phyloP scores from a whole-genome alignment of 1,140 invertebrate genomes.

The Drosophila guanche region DNA sequence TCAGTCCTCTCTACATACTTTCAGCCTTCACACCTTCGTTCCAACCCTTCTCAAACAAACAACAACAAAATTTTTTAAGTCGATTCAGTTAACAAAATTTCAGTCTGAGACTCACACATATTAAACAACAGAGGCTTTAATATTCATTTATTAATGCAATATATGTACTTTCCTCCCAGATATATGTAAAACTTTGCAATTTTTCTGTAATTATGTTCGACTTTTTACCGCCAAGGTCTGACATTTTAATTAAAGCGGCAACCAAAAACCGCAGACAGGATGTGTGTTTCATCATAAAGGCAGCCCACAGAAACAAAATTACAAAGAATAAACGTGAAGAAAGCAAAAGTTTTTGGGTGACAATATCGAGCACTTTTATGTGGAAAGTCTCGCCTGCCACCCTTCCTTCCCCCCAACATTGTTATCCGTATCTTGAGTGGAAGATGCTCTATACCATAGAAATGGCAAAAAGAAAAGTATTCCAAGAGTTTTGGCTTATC shows the following conservation, averaged over 20 bases:
- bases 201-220: constrained; percentile 8
- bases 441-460: constrained; percentile 5
- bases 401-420: not conserved
- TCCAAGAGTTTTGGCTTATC: not conserved
- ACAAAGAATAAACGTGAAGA: constrained; percentile 44
- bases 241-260: constrained; percentile 65
- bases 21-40: no score
- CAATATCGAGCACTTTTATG: constrained; percentile 76
- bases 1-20: not conserved
- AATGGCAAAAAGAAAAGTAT: constrained; percentile 17
- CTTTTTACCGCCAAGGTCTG: constrained; percentile 26
- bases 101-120: constrained; percentile 45
- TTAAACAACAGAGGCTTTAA: constrained; percentile 63
- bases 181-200: constrained; percentile 51
- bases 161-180: constrained; percentile 1
- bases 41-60: constrained; percentile 6
- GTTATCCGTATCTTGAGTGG: constrained; percentile 14
- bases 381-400: constrained; percentile 9
- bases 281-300: constrained; percentile 55
- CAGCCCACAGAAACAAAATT: constrained; percentile 6
- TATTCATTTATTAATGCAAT: constrained; percentile 67
- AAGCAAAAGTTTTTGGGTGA: constrained; percentile 71
- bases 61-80: constrained; percentile 33
- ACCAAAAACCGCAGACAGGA: constrained; percentile 28
- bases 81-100: constrained; percentile 59